Base-by-base conservation (phyloP, 1,140 invertebrate species). In the Chironomus tepperi region DNA sequence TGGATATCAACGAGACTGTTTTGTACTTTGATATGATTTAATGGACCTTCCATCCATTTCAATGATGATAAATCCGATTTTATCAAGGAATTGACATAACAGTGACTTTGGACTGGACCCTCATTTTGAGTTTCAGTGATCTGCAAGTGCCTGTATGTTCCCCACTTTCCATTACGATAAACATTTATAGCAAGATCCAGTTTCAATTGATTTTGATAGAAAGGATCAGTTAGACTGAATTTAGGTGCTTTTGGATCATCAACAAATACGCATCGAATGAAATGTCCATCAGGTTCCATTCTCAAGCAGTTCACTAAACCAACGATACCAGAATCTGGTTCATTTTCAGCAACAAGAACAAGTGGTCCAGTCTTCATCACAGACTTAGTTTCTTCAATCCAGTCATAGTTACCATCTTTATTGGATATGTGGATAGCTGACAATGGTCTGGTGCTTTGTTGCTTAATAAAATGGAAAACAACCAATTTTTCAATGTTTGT, bases 231-330 rank as follows among this genome's bases (percentile, higher is more conserved):
- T 0, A 86, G 74, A 2, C 82, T 83, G 76, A 90, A 86, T 24
- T 85, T 84, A 0, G 84, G 80, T 7, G 85, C 81, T 7, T 84
- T 85, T 3, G 83, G 80, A 73, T 88, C 86, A 77, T 86, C 84
- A 12, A 89, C 84, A 75, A 88, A 88, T 0, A 88, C 79, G 21
- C 86, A 84, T 80, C 90, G 87, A 10, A 90, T 79, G 76, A 86
- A 88, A 21, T 83, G 78, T 75, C 90, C 90, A 64, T 89, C 89
- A 8, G 86, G 83, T 82, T 94, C 93, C 76, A 86, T 83, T 76
- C 88, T 86, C 7, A 95, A 81, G 79, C 93, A 95, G 75, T 91
- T 94, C n/a, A 91, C 86, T 74, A 95, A 78, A 74, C 93, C 93
- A 64, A 93, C 79, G 10, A 94, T 82, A 76, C 93, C 92, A 81